Conservation (phyloP, 2,888 invertebrate species). For the Andrena hattorfiana region DNA sequence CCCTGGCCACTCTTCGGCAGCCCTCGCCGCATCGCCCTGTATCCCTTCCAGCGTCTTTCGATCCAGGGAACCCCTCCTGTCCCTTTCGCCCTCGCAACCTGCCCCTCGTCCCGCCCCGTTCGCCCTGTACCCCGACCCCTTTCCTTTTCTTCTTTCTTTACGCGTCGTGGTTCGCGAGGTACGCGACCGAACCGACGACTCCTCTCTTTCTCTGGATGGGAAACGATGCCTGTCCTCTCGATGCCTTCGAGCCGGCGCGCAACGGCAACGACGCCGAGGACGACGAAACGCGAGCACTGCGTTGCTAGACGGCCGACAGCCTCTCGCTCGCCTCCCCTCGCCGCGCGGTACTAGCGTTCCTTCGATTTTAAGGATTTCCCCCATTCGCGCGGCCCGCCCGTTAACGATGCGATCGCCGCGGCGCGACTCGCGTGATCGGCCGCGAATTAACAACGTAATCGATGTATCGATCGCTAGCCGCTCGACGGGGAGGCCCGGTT, state of each 20-base stretch:
- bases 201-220: slow-evolving; percentile 66
- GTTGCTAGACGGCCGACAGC: neutral
- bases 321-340: neutral
- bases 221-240: slow-evolving; percentile 67
- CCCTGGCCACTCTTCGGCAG: slow-evolving; percentile 14
- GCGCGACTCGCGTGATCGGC: no score
- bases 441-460: no score
- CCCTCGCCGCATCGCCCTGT: slow-evolving; percentile 25
- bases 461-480: no score
- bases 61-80: slow-evolving; percentile 30
- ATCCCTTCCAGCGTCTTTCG: slow-evolving; percentile 51
- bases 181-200: slow-evolving; percentile 63
- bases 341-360: neutral
- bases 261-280: slow-evolving; percentile 39
- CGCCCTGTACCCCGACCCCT: slow-evolving; percentile 30
- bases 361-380: neutral
- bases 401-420: no score
- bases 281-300: slow-evolving; percentile 42
- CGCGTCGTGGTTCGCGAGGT: slow-evolving; percentile 66
- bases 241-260: slow-evolving; percentile 54
- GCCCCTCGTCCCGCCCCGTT: slow-evolving; percentile 31
- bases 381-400: no score
- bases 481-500: no score
- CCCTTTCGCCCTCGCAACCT: slow-evolving; percentile 45
- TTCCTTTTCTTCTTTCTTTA: slow-evolving; percentile 68